Base-by-base conservation (phyloP, 2,888 invertebrate species). In the Leucania comma region DNA sequence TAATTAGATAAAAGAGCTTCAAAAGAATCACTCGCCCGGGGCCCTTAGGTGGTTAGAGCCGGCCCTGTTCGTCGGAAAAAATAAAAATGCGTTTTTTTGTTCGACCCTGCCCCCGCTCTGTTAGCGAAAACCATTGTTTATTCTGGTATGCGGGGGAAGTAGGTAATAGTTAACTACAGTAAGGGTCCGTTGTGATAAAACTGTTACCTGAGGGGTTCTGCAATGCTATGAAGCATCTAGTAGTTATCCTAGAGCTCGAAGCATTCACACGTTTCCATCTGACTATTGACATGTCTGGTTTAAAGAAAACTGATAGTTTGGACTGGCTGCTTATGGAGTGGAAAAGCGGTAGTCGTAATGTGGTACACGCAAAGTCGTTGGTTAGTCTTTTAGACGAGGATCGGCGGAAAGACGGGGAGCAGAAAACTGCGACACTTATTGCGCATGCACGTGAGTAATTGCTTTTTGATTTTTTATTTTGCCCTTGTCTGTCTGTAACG, bases 41-140 rank as follows among this genome's bases (percentile, higher is more conserved):
- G 14, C 38, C 3, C 14, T 14, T 38, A 38, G 14, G 4, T 38
- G 4, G 38, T 38, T 38, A 4, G 14, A 38, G 12, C 38, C 38
- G 38, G 14, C 38, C 14, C 14, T 38, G 38, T 3, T 83, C 85
- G 80, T 91, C 91, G 93, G 93, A 93, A 94, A 94, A 94, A 93
- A 93, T n/a, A n/a, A n/a, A 89, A 91, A 89, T 91, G 89, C 85
- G 80, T 38, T 91, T 94, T 94, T 94, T 95, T 93, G 91, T 91
- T 70, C 77, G 59, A 17, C 12, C 32, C 59, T 59, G 73, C 61
- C 83, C 14, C 38, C 38, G 38, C 38, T 38, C 91, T 89, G 89
- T 91, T 95, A 90, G 94, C 93, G 91, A 93, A 94, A 92, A 90
- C 88, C 82, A 82, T 89, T 88, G 94, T 94, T 94, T 80, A 80